Evolutionary conservation across 2,113 vertebrate genomes (phyloP), one percentile per base, ranked within the genome.

Genomic region (Thymallus thymallus): DNA sequence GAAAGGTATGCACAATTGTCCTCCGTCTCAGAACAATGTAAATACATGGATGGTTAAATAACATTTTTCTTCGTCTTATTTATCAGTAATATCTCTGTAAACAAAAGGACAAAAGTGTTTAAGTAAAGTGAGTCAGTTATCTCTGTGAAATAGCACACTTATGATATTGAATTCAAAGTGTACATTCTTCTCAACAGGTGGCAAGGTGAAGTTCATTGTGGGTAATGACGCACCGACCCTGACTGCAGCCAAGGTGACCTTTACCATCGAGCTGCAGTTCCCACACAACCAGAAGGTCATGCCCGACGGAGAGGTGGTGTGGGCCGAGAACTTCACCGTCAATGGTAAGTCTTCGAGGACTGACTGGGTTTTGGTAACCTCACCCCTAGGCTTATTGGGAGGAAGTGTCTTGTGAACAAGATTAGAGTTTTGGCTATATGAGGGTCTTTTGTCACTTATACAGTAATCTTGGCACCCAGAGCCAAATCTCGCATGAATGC

Each of bases 171-270:
- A 3, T 51, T 51, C 13, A 51, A 51, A 18, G 46, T 18, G 13
- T 14, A 14, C 16, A 3, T 48, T 20, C 51, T 68, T 70, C 6
- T 0, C 23, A 55, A 3, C 81, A 98, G 96, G 96, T 1, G 96
- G 96, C 5, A 86, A 87, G 4, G 91, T 97, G 64, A 86, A 89
- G 9, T 92, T 98, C 73, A 90, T 95, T 29, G 90, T 98, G 29
- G 91, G 86, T 24, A 98, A 94, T 12, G 96, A 98, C 18, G 94
- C 94, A 1, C 96, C 97, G 4, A 97, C 96, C 6, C 87, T 98
- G 79, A 85, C 91, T 0, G 96, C 93, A 5, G 96, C 96, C 61
- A 92, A 91, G 68, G 87, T 94, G 26, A 95, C 94, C 41, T 98
- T 98, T 89, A 94, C 88, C 83, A 94, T 96, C 58, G 77, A 92